phyloP scores from a whole-genome alignment of 2,797 vertebrate genomes.

The Sarcophilus harrisii region DNA sequence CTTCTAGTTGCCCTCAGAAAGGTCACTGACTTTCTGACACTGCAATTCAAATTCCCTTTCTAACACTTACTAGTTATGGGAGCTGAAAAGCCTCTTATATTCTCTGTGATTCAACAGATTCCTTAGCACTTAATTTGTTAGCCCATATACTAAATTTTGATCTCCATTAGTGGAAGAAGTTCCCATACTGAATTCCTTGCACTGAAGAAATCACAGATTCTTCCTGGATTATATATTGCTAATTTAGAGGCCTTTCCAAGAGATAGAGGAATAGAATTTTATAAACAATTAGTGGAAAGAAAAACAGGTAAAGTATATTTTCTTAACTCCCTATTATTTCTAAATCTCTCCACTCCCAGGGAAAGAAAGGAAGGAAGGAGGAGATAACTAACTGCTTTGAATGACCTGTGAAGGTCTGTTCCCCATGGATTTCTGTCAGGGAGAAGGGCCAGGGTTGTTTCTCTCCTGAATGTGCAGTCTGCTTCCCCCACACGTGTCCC shows the following conservation, averaged over 20 bases:
- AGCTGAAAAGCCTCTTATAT: background rate
- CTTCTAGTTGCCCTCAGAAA: background rate
- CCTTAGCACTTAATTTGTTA: background rate
- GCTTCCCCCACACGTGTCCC: background rate
- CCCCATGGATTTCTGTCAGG: background rate
- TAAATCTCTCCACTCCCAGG: background rate
- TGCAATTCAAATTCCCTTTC: background rate
- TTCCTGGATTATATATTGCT: background rate
- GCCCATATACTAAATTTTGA: background rate
- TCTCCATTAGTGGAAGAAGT: background rate
- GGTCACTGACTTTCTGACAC: background rate
- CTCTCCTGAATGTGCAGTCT: background rate
- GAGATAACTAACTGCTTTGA: background rate
- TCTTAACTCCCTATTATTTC: background rate
- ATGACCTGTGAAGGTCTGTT: background rate
- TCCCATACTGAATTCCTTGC: background rate
- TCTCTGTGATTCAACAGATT: background rate
- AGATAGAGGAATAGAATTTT: background rate
- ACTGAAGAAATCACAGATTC: background rate
- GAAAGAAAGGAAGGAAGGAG: background rate
- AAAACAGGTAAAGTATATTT: background rate
- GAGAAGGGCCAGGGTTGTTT: background rate
- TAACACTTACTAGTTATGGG: background rate
- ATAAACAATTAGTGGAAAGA: background rate
- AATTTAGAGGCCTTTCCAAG: background rate